Conservation (phyloP, 2,113 vertebrate genomes). For the Chaenogobius annularis region DNA sequence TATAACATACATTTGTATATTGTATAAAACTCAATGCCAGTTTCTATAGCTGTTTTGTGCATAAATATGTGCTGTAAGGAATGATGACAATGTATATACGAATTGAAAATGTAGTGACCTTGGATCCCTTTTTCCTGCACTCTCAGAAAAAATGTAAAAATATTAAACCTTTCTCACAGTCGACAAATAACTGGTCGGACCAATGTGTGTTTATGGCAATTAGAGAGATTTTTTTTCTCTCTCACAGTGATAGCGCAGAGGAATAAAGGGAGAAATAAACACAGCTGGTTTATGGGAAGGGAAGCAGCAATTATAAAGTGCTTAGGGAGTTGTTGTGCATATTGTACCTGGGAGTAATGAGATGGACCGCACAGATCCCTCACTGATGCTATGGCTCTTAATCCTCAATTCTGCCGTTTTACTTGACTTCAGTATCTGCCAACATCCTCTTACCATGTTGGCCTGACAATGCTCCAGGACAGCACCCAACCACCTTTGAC, state of each 20-base stretch:
- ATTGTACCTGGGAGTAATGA: conserved; percentile 69
- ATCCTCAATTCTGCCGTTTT: conserved; percentile 67
- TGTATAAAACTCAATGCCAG: background rate
- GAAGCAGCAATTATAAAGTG: conserved; percentile 75
- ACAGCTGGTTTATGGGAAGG: conserved; percentile 67
- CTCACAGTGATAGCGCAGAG: conserved; percentile 39
- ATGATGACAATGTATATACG: conserved; percentile 53
- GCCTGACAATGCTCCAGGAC: conserved; percentile 46
- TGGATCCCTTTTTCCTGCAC: conserved; percentile 44
- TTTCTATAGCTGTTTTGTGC: background rate
- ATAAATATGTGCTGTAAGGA: background rate
- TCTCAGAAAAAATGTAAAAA: conserved; percentile 66
- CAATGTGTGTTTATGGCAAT: conserved; percentile 55
- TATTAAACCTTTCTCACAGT: conserved; percentile 47
- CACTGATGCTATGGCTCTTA: conserved; percentile 68
- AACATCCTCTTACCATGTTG: conserved; percentile 51
- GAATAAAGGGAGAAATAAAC: conserved; percentile 64
- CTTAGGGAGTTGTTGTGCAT: conserved; percentile 63
- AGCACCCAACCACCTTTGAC: conserved; percentile 38
- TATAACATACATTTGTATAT: background rate
- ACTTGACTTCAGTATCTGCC: conserved; percentile 72
- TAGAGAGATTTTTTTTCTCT: conserved; percentile 57
- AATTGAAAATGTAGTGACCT: conserved; percentile 62
- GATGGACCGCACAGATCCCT: conserved; percentile 71
- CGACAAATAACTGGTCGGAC: conserved; percentile 63